Evolutionary conservation across 2,113 vertebrate species (phyloP).

Genomic region (Emydura subglobosa): DNA sequence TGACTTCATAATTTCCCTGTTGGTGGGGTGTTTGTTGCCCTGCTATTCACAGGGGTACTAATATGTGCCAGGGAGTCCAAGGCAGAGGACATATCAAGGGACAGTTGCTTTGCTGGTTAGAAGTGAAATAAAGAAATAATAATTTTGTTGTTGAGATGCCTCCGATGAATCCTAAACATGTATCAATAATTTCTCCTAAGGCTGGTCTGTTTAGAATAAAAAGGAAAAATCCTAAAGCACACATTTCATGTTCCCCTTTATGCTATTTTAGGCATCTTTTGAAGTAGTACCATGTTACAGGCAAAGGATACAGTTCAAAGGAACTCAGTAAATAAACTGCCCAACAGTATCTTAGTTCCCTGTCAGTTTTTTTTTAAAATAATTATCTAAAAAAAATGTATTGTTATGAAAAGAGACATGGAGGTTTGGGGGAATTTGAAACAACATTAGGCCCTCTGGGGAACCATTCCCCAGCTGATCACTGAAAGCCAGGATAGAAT

Average conservation of each 20-base stretch:
- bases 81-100: neutral
- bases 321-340: neutral
- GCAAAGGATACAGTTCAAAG: neutral
- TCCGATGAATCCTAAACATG: neutral
- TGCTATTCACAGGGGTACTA: neutral
- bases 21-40: accelerated
- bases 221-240: neutral
- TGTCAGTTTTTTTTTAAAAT: neutral
- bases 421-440: neutral
- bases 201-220: neutral
- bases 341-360: no score
- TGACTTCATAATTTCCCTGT: neutral
- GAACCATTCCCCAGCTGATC: neutral
- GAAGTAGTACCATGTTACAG: neutral
- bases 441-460: neutral
- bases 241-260: neutral
- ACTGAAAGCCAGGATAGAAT: neutral
- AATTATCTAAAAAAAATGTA: neutral
- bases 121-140: neutral
- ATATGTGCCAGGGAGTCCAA: neutral
- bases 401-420: neutral
- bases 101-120: neutral
- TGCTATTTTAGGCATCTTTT: neutral
- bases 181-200: neutral
- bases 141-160: neutral